Evolutionary conservation across 2,888 invertebrate genomes (phyloP).

Genomic region (Temnothorax rugatulus): DNA sequence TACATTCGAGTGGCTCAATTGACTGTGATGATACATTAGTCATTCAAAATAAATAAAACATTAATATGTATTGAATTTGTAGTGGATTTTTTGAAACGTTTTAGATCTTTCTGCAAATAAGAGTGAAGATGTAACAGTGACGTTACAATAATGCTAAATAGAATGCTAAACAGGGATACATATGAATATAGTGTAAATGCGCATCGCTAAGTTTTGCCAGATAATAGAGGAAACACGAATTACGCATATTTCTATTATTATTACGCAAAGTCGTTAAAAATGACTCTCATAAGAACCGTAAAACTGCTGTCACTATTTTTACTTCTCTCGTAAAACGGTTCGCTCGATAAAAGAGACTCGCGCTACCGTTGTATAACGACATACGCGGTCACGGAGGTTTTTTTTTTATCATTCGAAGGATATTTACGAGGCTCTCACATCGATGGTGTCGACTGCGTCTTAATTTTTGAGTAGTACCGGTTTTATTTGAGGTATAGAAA

Average conservation of each 20-base stretch:
- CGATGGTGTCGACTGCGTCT: slow-evolving; percentile 15
- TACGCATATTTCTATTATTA: slow-evolving; percentile 23
- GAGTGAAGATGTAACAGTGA: not conserved
- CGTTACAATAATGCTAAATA: not conserved
- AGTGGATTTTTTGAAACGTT: not conserved
- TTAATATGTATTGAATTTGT: not conserved
- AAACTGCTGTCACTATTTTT: slow-evolving; percentile 53
- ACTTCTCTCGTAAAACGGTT: slow-evolving; percentile 49
- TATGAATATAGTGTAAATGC: not conserved
- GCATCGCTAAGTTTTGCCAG: not conserved
- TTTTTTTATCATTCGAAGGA: slow-evolving; percentile 46
- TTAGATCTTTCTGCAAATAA: not conserved
- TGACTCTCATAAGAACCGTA: slow-evolving; percentile 42
- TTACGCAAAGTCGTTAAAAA: slow-evolving; percentile 39
- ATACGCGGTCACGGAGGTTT: slow-evolving; percentile 34
- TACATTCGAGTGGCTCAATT: not conserved
- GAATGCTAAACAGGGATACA: not conserved
- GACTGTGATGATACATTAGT: not conserved
- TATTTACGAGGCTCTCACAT: slow-evolving; percentile 41
- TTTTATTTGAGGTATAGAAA: not conserved
- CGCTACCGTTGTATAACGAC: slow-evolving; percentile 51
- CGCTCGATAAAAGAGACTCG: slow-evolving; percentile 49
- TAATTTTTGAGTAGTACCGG: slow-evolving; percentile 7
- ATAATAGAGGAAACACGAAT: slow-evolving; percentile 10
- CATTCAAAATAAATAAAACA: not conserved